Conservation (phyloP, 2,113 vertebrate genomes). For the Oxyruncus cristatus region DNA sequence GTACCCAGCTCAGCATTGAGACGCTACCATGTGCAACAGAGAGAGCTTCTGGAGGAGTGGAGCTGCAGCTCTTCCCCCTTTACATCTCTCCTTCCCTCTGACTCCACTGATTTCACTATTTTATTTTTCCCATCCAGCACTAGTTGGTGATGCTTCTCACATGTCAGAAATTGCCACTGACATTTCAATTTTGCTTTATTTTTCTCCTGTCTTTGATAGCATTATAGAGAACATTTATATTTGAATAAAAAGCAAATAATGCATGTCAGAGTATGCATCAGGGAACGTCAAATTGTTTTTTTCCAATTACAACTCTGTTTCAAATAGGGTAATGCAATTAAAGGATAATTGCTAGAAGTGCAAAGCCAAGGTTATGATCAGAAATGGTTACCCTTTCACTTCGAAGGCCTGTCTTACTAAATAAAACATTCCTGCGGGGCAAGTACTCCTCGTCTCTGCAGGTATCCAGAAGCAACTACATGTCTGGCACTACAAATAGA, state of each 20-base stretch:
- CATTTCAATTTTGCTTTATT: slow-evolving; percentile 86
- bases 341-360: slow-evolving; percentile 79
- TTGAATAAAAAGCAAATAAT: slow-evolving; percentile 86
- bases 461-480: slow-evolving; percentile 24
- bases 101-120: slow-evolving; percentile 59
- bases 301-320: slow-evolving; percentile 79
- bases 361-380: slow-evolving; percentile 79
- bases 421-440: slow-evolving; percentile 67
- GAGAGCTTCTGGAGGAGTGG: slow-evolving; percentile 43
- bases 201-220: slow-evolving; percentile 78
- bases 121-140: slow-evolving; percentile 56
- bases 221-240: slow-evolving; percentile 88
- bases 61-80: background rate
- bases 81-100: slow-evolving; percentile 3
- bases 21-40: slow-evolving; percentile 58
- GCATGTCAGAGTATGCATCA: slow-evolving; percentile 71
- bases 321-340: slow-evolving; percentile 81
- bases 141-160: slow-evolving; percentile 73
- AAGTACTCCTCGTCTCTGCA: slow-evolving; percentile 44
- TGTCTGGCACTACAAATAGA: background rate
- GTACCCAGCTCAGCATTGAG: slow-evolving; percentile 76
- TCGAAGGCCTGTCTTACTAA: slow-evolving; percentile 67
- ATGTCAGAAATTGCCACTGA: slow-evolving; percentile 91
- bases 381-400: slow-evolving; percentile 77
- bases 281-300: slow-evolving; percentile 73